Evolutionary conservation across 2,888 invertebrate genomes (phyloP).

Genomic region (Drosophila colorata): DNA sequence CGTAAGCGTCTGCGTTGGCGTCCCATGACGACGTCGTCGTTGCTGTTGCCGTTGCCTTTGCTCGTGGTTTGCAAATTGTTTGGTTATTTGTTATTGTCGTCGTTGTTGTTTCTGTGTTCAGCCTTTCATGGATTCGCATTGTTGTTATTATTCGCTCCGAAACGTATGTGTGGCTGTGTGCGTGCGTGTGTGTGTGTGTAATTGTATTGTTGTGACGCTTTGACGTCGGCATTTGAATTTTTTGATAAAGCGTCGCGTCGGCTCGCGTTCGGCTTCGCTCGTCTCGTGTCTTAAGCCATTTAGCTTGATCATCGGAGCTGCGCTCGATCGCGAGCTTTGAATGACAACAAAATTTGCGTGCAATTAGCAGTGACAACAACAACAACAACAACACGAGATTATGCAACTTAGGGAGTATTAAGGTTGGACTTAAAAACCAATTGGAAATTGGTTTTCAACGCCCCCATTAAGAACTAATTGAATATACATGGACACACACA

Average conservation of each 20-base stretch:
- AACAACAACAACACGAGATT: slow-evolving; percentile 31
- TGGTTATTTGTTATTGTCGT: slow-evolving; percentile 22
- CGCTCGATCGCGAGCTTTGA: slow-evolving; percentile 8
- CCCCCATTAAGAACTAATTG: slow-evolving; percentile 76
- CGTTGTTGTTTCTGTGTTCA: slow-evolving; percentile 41
- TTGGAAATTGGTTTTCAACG: slow-evolving; percentile 61
- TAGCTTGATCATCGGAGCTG: slow-evolving; percentile 33
- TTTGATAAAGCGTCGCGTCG: slow-evolving; percentile 42
- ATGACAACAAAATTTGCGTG: slow-evolving; percentile 30
- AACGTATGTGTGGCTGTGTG: background rate
- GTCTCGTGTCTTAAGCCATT: slow-evolving; percentile 32
- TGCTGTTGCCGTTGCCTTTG: slow-evolving; percentile 18
- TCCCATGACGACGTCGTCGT: slow-evolving; percentile 47
- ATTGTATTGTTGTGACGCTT: slow-evolving; percentile 40
- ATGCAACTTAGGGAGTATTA: slow-evolving; percentile 52
- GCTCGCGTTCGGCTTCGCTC: background rate
- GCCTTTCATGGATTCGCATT: slow-evolving; percentile 41
- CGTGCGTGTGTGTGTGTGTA: slow-evolving; percentile 13
- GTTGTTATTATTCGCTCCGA: slow-evolving; percentile 26
- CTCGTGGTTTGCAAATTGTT: slow-evolving; percentile 44
- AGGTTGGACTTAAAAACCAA: slow-evolving; percentile 76
- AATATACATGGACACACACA: slow-evolving; percentile 16
- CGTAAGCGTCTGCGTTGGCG: slow-evolving; percentile 38
- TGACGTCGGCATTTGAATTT: slow-evolving; percentile 24
- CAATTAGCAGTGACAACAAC: slow-evolving; percentile 42